These are phyloP conservation scores for Leptobrachium ailaonicum DNA, from an alignment of 2,113 vertebrate genomes.

Conservation along the genomic window DNA sequence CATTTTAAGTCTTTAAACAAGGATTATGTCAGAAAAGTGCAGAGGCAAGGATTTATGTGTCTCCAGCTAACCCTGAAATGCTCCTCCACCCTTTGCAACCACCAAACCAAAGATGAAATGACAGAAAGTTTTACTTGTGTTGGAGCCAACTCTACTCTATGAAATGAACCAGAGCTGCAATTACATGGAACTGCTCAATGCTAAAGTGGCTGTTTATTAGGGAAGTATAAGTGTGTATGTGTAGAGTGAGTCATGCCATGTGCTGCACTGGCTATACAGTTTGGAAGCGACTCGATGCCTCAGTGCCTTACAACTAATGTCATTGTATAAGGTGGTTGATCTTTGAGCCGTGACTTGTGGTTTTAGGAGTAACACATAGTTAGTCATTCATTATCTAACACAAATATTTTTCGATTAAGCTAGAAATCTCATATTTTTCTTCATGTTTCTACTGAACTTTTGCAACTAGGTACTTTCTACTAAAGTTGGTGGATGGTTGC, in stretches of 20 bases:
- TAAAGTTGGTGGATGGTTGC: too few species aligned
- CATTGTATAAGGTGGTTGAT: too few species aligned
- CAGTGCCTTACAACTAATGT: too few species aligned
- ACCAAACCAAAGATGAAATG: constrained; percentile 38
- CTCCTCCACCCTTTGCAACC: constrained; percentile 45
- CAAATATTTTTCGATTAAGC: too few species aligned
- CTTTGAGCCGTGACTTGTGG: too few species aligned
- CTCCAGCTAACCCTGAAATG: constrained; percentile 36
- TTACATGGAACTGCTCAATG: constrained; percentile 40
- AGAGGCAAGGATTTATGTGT: constrained; percentile 39
- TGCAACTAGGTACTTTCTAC: too few species aligned
- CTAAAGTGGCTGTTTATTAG: constrained; percentile 32
- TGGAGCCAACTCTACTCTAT: constrained; percentile 36
- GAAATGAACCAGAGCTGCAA: constrained; percentile 43
- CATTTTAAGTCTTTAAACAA: constrained; percentile 44
- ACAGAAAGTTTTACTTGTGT: constrained; percentile 42
- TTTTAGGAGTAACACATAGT: too few species aligned
- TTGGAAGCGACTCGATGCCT: not conserved
- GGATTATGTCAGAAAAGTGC: constrained; percentile 46
- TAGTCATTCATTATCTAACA: too few species aligned
- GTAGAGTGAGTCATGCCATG: constrained; percentile 14
- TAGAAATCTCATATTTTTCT: too few species aligned
- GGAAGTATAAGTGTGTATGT: constrained; percentile 39
- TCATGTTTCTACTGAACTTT: too few species aligned
- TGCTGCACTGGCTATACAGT: constrained; percentile 8